These are phyloP conservation scores for Dissostichus mawsoni DNA, from an alignment of 2,113 vertebrate species.

Conservation along the genomic window DNA sequence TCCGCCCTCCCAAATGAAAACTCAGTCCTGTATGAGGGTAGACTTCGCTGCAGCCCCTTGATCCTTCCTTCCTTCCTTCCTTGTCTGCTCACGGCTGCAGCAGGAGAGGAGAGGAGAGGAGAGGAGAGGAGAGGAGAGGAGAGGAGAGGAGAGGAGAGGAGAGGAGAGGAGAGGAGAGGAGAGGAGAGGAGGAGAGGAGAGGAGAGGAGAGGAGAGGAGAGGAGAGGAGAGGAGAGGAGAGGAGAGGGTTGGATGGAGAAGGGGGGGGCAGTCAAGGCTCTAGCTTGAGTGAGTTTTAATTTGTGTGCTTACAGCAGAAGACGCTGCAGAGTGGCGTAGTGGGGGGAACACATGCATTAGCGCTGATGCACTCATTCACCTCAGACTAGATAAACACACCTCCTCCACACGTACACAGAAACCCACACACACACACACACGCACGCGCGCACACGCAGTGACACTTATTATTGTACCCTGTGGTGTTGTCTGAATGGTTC, in stretches of 20 bases:
- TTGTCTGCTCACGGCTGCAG: slow-evolving; percentile 33
- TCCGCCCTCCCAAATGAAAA: slow-evolving; percentile 66
- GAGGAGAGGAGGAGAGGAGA: slow-evolving; percentile 5
- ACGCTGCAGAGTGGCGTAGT: slow-evolving; percentile 40
- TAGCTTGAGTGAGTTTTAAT: slow-evolving; percentile 82
- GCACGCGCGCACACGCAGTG: slow-evolving; percentile 14
- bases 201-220: neutral
- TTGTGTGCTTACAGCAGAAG: slow-evolving; percentile 67
- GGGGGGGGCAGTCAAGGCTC: slow-evolving; percentile 10
- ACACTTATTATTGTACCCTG: slow-evolving; percentile 46
- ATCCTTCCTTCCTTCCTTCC: slow-evolving; percentile 28
- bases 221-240: too few relatives aligned
- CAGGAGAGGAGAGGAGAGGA: neutral
- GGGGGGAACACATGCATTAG: slow-evolving; percentile 49
- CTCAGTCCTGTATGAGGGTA: slow-evolving; percentile 58
- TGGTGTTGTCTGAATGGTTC: slow-evolving; percentile 48
- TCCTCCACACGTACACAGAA: slow-evolving; percentile 10
- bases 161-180: slow-evolving; percentile 10
- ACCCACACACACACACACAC: slow-evolving; percentile 4
- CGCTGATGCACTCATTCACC: slow-evolving; percentile 65
- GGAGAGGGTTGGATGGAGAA: slow-evolving; percentile 3
- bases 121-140: neutral
- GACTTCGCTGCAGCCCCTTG: slow-evolving; percentile 20
- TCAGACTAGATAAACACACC: slow-evolving; percentile 42
- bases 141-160: neutral